A percentile compares a stretch with the other conserved stretches of the same genome.
Conservation (phyloP, 2,888 invertebrate genomes). For the Lepetodrilus schrolli region DNA sequence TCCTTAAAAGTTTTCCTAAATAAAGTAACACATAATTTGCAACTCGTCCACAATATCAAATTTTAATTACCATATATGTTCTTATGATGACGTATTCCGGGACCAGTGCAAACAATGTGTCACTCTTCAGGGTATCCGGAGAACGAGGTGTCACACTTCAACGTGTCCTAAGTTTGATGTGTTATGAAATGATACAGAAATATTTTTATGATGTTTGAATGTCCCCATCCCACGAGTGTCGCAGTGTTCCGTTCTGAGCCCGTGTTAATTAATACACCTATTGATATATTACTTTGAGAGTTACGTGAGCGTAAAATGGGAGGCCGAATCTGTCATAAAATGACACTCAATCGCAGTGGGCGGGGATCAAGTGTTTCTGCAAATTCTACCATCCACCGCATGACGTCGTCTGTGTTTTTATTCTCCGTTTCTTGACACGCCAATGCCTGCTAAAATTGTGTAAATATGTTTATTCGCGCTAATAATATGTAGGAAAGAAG, state of each 20-base stretch:
- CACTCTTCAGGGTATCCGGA: too few relatives aligned
- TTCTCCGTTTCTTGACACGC: neutral
- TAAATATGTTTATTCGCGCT: neutral
- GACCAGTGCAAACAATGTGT: too few relatives aligned
- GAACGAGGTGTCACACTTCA: too few relatives aligned
- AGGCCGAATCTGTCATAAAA: neutral
- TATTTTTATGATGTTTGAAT: conserved; percentile 14
- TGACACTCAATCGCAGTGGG: neutral
- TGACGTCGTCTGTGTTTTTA: neutral
- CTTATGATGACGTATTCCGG: too few relatives aligned
- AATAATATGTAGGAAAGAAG: neutral
- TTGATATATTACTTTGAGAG: neutral
- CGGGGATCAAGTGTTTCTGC: neutral
- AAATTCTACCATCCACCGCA: neutral
- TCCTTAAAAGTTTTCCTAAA: too few relatives aligned
- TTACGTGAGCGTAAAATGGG: neutral
- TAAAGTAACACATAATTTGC: too few relatives aligned
- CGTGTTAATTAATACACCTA: conserved; percentile 14
- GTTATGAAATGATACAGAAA: neutral
- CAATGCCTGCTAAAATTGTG: too few relatives aligned
- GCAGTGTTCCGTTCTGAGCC: neutral
- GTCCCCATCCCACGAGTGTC: neutral
- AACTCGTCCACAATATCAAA: too few relatives aligned
- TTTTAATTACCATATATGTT: too few relatives aligned
- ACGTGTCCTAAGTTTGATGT: too few relatives aligned